phyloP scores from a whole-genome alignment of 2,888 invertebrate genomes.

The Pollenia angustigena region DNA sequence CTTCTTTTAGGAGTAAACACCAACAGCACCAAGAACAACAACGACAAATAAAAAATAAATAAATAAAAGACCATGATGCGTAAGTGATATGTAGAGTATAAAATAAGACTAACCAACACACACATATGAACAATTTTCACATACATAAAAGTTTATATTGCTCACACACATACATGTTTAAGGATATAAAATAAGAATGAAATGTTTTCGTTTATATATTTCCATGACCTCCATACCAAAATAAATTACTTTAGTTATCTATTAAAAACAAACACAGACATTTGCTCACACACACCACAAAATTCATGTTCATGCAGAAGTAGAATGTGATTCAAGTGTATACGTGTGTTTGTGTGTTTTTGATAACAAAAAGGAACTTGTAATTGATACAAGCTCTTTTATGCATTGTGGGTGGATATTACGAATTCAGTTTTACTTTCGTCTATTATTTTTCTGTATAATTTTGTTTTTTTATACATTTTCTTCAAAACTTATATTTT shows the following conservation, averaged over 20 bases:
- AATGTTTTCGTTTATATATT: constrained; percentile 55
- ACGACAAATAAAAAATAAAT: constrained; percentile 3
- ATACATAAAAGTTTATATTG: neutral
- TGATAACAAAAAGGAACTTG: constrained; percentile 36
- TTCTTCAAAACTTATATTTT: constrained; percentile 48
- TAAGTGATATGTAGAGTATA: constrained; percentile 61
- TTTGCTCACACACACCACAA: neutral
- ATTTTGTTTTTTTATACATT: neutral
- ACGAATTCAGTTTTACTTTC: constrained; percentile 53
- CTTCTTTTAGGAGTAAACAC: constrained; percentile 48
- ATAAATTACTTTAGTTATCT: constrained; percentile 83
- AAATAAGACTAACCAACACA: constrained; percentile 31
- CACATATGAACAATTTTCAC: neutral
- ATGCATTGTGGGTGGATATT: constrained; percentile 52
- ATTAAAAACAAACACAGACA: constrained; percentile 71
- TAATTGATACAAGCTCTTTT: constrained; percentile 51
- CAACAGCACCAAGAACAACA: neutral
- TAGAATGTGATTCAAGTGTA: constrained; percentile 12
- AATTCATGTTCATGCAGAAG: neutral
- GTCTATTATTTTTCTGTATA: constrained; percentile 45
- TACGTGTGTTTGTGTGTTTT: neutral
- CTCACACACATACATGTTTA: neutral
- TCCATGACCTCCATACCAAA: constrained; percentile 81
- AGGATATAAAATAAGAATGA: constrained; percentile 11
- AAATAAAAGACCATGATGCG: constrained; percentile 64